phyloP scores from a whole-genome alignment of 2,888 invertebrate genomes.

The Papilio protenor region DNA sequence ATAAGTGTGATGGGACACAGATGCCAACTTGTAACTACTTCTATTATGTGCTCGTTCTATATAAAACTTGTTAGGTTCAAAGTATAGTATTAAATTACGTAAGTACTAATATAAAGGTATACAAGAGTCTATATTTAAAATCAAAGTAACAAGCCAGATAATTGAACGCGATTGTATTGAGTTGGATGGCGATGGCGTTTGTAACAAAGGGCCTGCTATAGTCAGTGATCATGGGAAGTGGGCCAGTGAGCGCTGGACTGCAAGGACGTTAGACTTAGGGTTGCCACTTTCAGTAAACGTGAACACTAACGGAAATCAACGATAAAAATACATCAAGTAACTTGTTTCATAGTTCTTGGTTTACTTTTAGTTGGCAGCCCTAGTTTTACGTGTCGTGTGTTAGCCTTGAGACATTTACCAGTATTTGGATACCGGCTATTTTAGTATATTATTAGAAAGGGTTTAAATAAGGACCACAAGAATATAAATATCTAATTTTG shows the following conservation, averaged over 20 bases:
- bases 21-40: no score
- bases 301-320: no score
- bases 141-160: constrained; percentile 16
- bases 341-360: neutral
- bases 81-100: no score
- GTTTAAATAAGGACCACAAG: no score
- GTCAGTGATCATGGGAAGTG: constrained; percentile 32
- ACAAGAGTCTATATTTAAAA: neutral
- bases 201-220: constrained; percentile 33
- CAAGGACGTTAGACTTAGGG: constrained; percentile 28
- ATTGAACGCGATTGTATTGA: constrained; percentile 18
- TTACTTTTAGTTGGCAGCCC: neutral
- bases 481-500: no score
- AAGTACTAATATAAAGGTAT: neutral
- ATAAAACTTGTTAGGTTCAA: no score
- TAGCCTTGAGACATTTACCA: neutral
- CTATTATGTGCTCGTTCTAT: no score
- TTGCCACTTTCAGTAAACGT: neutral
- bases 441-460: neutral
- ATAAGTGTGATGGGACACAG: no score
- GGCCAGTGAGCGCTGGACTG: constrained; percentile 33
- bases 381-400: neutral
- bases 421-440: neutral
- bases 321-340: no score
- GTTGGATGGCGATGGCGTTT: constrained; percentile 19